phyloP scores from a whole-genome alignment of 2,113 vertebrate species.

The Hippopotamus amphibius region DNA sequence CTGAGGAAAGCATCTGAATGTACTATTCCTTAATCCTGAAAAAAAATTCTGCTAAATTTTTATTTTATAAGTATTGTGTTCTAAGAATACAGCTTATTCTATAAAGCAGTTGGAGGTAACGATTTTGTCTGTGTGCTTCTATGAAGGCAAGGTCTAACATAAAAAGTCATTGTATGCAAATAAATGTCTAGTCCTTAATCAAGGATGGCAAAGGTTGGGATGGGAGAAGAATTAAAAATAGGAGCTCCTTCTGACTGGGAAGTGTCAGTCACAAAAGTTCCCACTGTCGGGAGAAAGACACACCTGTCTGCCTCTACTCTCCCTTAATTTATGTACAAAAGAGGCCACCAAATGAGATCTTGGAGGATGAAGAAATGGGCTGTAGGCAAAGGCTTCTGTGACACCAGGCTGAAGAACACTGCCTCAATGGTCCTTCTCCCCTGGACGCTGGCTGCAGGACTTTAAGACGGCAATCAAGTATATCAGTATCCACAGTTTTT shows the following conservation, averaged over 20 bases:
- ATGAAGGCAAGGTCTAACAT: not conserved
- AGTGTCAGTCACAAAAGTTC: not conserved
- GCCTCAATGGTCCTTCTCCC: not conserved
- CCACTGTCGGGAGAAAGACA: not conserved
- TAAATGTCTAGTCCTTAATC: not conserved
- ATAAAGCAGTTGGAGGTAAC: not conserved
- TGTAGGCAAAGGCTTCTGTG: not conserved
- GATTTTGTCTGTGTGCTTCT: not conserved
- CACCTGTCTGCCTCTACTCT: not conserved
- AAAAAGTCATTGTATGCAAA: conserved; percentile 49
- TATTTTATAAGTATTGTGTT: not conserved
- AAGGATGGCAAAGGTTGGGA: not conserved
- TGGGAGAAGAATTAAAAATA: not conserved
- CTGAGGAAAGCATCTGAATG: not conserved
- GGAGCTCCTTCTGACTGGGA: not conserved
- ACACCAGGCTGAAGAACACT: not conserved
- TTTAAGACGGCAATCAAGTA: not conserved
- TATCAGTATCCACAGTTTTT: not conserved
- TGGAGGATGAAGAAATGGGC: not conserved
- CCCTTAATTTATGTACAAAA: not conserved
- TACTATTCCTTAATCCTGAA: not conserved
- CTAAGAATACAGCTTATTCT: not conserved
- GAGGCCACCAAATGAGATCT: not conserved
- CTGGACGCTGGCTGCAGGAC: not conserved
- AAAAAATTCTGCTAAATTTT: not conserved